These are phyloP conservation scores for Candoia aspera DNA, from an alignment of 2,113 vertebrate genomes.

Conservation along the genomic window DNA sequence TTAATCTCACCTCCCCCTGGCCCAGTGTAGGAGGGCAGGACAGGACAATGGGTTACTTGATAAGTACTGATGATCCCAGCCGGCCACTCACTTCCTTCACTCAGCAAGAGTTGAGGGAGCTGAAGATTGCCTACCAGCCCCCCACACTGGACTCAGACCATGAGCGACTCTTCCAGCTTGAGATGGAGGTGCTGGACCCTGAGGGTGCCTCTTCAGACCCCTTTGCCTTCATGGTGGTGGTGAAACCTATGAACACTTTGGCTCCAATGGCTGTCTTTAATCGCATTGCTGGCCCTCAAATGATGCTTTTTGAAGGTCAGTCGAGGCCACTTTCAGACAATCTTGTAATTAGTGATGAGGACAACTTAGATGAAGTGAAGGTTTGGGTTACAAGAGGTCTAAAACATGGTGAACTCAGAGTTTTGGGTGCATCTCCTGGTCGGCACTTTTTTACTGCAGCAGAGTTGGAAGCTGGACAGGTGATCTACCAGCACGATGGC, in stretches of 20 bases:
- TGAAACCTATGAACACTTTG: conserved; percentile 81
- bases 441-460: conserved; percentile 74
- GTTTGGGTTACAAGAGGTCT: conserved; percentile 75
- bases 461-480: conserved; percentile 73
- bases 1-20: conserved; percentile 57
- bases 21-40: conserved; percentile 29
- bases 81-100: conserved; percentile 75
- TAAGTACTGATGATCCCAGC: conserved; percentile 81
- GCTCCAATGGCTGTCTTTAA: conserved; percentile 76
- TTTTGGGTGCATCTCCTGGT: conserved; percentile 53
- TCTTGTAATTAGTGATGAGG: conserved; percentile 79
- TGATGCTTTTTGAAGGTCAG: conserved; percentile 81
- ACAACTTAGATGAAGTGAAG: conserved; percentile 77
- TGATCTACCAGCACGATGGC: conserved; percentile 82
- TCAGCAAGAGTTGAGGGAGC: conserved; percentile 74
- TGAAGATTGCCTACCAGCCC: conserved; percentile 83
- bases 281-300: conserved; percentile 63
- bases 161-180: conserved; percentile 80
- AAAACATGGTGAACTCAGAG: conserved; percentile 71
- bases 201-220: conserved; percentile 77
- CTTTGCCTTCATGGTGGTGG: conserved; percentile 81
- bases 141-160: conserved; percentile 69
- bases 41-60: conserved; percentile 51
- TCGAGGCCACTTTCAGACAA: conserved; percentile 75
- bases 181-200: conserved; percentile 78